phyloP scores from a whole-genome alignment of 2,113 vertebrate species.

The Neopipo cinnamomea region DNA sequence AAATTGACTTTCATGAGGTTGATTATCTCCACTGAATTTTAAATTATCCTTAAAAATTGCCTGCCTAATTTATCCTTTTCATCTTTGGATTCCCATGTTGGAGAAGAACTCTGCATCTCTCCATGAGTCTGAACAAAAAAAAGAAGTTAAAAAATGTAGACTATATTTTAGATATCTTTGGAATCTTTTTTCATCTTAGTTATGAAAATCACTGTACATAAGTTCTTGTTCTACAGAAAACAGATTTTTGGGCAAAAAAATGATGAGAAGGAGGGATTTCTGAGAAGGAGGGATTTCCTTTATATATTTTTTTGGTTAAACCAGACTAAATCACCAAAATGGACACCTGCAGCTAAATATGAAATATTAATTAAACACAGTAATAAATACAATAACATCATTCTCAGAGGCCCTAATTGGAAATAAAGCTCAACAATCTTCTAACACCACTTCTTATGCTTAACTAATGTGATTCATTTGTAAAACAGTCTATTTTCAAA shows the following conservation, averaged over 20 bases:
- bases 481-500: slow-evolving; percentile 19
- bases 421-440: slow-evolving; percentile 12
- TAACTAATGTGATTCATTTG: background rate
- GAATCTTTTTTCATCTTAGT: background rate
- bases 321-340: background rate
- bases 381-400: slow-evolving; percentile 30
- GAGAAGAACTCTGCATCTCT: background rate
- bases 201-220: background rate
- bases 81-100: background rate
- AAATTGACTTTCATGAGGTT: background rate
- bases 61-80: background rate
- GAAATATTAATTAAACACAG: slow-evolving; percentile 29
- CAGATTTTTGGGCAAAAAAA: background rate
- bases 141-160: background rate
- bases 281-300: background rate
- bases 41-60: background rate
- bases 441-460: background rate
- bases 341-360: slow-evolving; percentile 27
- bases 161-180: background rate
- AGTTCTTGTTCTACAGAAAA: background rate
- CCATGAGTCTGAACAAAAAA: background rate
- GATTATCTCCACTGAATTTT: background rate
- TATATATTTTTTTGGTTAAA: background rate
- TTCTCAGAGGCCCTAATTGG: slow-evolving; percentile 29
- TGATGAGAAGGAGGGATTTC: background rate